Evolutionary conservation across 2,797 vertebrate species (phyloP), one percentile per base, ranked within the genome.

Genomic region (Carduelis carduelis): DNA sequence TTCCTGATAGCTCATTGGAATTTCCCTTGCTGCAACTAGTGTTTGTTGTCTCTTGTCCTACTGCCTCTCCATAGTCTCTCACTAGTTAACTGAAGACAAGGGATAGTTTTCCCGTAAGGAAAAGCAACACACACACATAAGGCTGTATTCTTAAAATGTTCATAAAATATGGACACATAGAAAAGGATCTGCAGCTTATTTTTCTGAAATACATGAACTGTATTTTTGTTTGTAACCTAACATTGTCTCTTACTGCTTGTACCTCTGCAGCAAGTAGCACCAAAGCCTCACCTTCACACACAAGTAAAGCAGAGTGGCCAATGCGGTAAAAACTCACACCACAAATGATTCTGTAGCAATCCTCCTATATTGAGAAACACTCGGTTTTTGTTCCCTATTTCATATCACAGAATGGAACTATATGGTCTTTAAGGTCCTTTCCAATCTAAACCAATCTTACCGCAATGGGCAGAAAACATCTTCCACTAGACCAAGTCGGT

Each of bases 341-440:
- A 2, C 59, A 46, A 47, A 56, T 20, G 30, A 17, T 18, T 43
- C 24, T 8, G 13, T 2, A 50, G 55, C 4, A 72, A 65, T 18
- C 22, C 26, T 57, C 43, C 30, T 20, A 2, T 4, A 27, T 0
- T 3, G 68, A 21, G 23, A 21, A 59, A 27, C 11, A 22, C 39
- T 50, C 0, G 0, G 16, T 0, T 53, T 64, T 26, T 26, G 15
- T 12, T 70, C 60, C 27, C 11, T 20, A 2, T 44, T 13, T 56
- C 56, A 15, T 9, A 75, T 27, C 49, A 41, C 0, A 47, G 64
- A 59, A 34, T 6, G 4, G 6, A 69, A 61, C 30, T 47, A 22
- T 41, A 47, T 39, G 14, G 47, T 47, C 13, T 61, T 61, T 30
- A 53, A 69, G 14, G 30, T 30, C 34, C 17, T 17, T 61, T 32